Base-by-base conservation (phyloP, 2,797 vertebrate species). In the Catostomus latipinnis region DNA sequence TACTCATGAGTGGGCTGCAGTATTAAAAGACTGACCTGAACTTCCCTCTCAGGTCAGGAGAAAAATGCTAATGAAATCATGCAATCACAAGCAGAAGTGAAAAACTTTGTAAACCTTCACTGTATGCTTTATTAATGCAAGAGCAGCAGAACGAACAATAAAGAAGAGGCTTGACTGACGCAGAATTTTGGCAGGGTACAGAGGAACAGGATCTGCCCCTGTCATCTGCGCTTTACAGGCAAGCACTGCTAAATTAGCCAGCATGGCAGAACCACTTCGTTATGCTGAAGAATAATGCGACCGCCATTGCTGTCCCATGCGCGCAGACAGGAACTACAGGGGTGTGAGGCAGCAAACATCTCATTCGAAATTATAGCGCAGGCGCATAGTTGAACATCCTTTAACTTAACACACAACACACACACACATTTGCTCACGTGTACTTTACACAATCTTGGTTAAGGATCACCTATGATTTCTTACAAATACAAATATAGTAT, bases 161-260 rank as follows among this genome's bases (percentile, higher is more conserved):
- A 50, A 72, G 75, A 62, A 2, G 49, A 50, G 82, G 62, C 74
- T 63, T 81, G 68, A 83, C 73, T 65, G 76, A 81, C 69, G 56
- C 49, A 53, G 54, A 73, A 66, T 61, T 67, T 62, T 61, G 48
- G 52, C 50, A 0, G 6, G 60, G 49, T 22, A 76, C 61, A 60
- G 70, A 68, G 22, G 60, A 81, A 54, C 1, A 49, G 46, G 49
- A 71, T 43, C 43, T 52, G 74, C 54, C 72, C 60, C 11, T 77
- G 54, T 80, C 80, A 84, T 84, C 77, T 79, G 69, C n/a, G 70
- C 76, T 83, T 83, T 76, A 84, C 18, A 77, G 75, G 46, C 58
- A 71, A 82, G 16, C 18, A 7, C 54, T 65, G 68, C 70, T 61
- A 80, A 49, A 78, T 86, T 82, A 86, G 77, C 12, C 63, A 71